Evolutionary conservation across 2,888 invertebrate species (phyloP).

Genomic region (Morinoia aosen): DNA sequence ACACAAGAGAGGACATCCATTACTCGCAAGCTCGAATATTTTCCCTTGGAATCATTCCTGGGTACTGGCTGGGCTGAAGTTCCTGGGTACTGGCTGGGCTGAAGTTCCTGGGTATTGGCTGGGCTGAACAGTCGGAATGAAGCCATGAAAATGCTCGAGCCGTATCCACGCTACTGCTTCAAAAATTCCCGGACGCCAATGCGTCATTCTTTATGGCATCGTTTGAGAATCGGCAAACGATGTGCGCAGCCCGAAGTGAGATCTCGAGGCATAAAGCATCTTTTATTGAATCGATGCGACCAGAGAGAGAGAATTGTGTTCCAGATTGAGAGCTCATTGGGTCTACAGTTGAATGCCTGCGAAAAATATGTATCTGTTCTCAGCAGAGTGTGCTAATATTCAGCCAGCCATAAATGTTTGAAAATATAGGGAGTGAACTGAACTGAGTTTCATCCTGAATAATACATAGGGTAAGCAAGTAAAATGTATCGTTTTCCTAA

Average conservation of each 20-base stretch:
- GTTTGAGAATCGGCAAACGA: constrained; percentile 31
- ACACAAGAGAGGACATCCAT: neutral
- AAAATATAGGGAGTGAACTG: neutral
- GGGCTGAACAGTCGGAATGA: neutral
- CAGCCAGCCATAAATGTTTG: neutral
- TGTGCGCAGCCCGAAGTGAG: constrained; percentile 18
- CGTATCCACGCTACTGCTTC: constrained; percentile 2
- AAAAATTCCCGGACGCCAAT: constrained; percentile 4
- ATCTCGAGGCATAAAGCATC: neutral
- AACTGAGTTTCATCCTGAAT: neutral
- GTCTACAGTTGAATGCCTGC: neutral
- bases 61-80: neutral
- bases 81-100: too few relatives aligned
- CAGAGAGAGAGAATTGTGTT: neutral
- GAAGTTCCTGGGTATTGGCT: too few relatives aligned
- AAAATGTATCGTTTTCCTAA: neutral
- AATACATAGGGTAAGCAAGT: neutral
- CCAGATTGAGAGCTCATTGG: neutral
- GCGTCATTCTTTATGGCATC: constrained; percentile 32
- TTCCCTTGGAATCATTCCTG: neutral
- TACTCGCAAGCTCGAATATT: neutral
- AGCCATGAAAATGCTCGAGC: neutral
- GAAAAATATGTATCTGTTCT: neutral
- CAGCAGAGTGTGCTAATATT: neutral
- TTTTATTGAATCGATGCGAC: constrained; percentile 26